Evolutionary conservation across 2,797 vertebrate species (phyloP).

Genomic region (Gouania willdenowi): DNA sequence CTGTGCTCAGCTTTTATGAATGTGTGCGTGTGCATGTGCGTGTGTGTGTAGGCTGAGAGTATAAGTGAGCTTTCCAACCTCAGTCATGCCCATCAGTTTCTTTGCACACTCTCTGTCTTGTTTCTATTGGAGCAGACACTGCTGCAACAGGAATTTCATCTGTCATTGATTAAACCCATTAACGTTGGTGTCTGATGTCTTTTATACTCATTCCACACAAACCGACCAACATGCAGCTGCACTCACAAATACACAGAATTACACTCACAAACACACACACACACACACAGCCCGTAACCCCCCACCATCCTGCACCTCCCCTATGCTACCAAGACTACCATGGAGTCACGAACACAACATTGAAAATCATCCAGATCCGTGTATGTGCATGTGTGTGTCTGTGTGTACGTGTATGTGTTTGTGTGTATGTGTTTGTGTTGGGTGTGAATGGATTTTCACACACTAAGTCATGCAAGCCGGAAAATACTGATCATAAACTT

Average conservation of each 20-base stretch:
- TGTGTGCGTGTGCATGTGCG: conserved; percentile 18
- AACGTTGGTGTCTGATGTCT: conserved; percentile 76
- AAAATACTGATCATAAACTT: conserved; percentile 81
- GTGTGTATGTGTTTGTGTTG: conserved; percentile 57
- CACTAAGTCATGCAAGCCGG: conserved; percentile 77
- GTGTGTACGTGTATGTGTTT: conserved; percentile 6
- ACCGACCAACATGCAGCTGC: conserved; percentile 61
- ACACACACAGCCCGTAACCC: conserved; percentile 39
- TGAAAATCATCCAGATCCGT: conserved; percentile 69
- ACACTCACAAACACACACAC: conserved; percentile 15
- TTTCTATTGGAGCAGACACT: conserved; percentile 72
- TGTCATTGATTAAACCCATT: conserved; percentile 77
- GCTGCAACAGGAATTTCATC: conserved; percentile 74
- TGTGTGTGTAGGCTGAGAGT: conserved; percentile 44
- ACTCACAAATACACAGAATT: conserved; percentile 54
- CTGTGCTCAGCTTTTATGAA: conserved; percentile 15
- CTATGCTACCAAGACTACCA: conserved; percentile 65
- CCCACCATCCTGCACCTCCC: conserved; percentile 34
- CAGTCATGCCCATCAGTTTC: conserved; percentile 59
- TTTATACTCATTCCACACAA: conserved; percentile 69
- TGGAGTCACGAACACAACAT: conserved; percentile 62
- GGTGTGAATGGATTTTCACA: conserved; percentile 79
- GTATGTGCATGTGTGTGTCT: conserved; percentile 7
- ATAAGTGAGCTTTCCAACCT: conserved; percentile 71
- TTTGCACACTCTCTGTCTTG: conserved; percentile 63